Evolutionary conservation across 2,797 vertebrate species (phyloP), one percentile per base, ranked within the genome.

Genomic region (Luscinia megarhynchos): DNA sequence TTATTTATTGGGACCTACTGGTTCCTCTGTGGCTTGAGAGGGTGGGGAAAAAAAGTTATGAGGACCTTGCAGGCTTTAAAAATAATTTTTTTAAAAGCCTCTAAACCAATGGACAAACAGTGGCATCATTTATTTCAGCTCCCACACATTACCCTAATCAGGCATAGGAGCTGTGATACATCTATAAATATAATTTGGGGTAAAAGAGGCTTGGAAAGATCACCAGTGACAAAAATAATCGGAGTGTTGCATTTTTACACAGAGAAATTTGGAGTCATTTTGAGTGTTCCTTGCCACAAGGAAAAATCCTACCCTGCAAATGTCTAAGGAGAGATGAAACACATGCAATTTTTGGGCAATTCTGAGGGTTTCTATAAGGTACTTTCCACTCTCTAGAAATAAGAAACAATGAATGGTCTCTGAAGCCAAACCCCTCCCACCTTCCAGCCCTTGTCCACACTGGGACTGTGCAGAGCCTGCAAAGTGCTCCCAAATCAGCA

Each of bases 391-490:
- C 8, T 4, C 1, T 3, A 45, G 55, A 83, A 79, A 62, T 15
- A 46, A 78, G 50, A 58, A 72, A 38, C 16, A 41, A 51, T 14
- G 2, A 9, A 36, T 9, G 18, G 32, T 74, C 23, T 59, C 34
- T 45, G 57, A 23, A 32, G 27, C 11, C 22, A 30, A 40, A 15
- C 38, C 17, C 11, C 29, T 61, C 41, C 12, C 0, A 0, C 66
- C 38, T 84, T 32, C 75, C 24, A 29, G 10, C 27, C 46, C 26
- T 19, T 41, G 13, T 15, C 29, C 63, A 29, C 12, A 2, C 2
- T 10, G 34, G 73, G 50, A 24, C 32, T 17, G 12, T 1, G 2
- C 11, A 62, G 84, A 59, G 12, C 10, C 11, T 75, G 30, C 62
- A 69, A 36, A 93, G 20, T 4, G 24, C 27, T 75, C 66, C 51